Percentiles rank a stretch among this genome's conserved stretches.
Conservation (phyloP, 2,888 invertebrate species). For the Eustalomyia histrio region DNA sequence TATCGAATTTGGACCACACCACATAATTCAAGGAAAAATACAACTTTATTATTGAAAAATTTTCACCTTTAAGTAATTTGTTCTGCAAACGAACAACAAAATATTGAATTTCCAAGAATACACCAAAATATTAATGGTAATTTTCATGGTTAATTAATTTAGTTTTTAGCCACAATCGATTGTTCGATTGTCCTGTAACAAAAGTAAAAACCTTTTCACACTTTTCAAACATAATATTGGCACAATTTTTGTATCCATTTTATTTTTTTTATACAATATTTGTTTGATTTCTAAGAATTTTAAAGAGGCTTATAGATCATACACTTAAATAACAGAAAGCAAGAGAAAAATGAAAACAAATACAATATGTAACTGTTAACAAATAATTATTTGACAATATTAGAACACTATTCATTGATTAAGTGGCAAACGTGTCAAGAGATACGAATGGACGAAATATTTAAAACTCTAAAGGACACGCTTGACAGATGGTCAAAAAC, state of each 20-base stretch:
- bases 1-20: conserved; percentile 20
- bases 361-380: conserved; percentile 1
- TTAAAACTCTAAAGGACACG: conserved; percentile 6
- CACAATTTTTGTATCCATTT: conserved; percentile 22
- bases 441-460: conserved; percentile 12
- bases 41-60: conserved; percentile 1
- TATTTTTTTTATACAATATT: not conserved
- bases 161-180: conserved; percentile 55
- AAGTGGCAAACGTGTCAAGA: conserved; percentile 50
- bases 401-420: conserved; percentile 43
- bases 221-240: conserved; percentile 43
- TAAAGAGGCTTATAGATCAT: conserved; percentile 23
- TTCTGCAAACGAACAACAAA: conserved; percentile 24
- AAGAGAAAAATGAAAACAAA: not conserved
- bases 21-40: not conserved
- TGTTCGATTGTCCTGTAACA: conserved; percentile 36
- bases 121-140: conserved; percentile 52
- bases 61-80: conserved; percentile 23
- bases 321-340: not conserved
- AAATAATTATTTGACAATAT: conserved; percentile 23
- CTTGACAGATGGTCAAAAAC: conserved; percentile 38
- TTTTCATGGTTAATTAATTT: conserved; percentile 63
- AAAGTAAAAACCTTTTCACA: conserved; percentile 58
- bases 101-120: conserved; percentile 44
- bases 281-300: conserved; percentile 49